Evolutionary conservation across 2,888 invertebrate species (phyloP), one percentile per base, ranked within the genome.

Genomic region (Endomychus coccineus): DNA sequence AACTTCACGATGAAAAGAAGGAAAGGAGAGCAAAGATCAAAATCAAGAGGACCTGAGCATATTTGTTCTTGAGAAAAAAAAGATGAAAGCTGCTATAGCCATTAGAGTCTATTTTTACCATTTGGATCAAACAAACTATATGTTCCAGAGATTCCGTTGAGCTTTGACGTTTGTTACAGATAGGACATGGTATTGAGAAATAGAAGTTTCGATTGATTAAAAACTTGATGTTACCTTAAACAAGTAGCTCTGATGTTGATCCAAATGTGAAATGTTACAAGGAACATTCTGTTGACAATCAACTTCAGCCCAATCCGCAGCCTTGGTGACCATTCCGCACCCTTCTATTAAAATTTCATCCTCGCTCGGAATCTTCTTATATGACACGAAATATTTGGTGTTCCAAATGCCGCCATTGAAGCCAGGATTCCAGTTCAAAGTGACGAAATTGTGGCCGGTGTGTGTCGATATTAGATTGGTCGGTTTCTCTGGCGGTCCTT

Each of bases 161-260:
- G n/a, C n/a, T n/a, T n/a, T n/a, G n/a, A n/a, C n/a, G n/a, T n/a
- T n/a, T n/a, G n/a, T n/a, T n/a, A n/a, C n/a, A n/a, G n/a, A n/a
- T n/a, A n/a, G n/a, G n/a, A n/a, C n/a, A n/a, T n/a, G n/a, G n/a
- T n/a, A n/a, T n/a, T n/a, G n/a, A n/a, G n/a, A n/a, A n/a, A n/a
- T n/a, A n/a, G n/a, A n/a, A n/a, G n/a, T n/a, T n/a, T n/a, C n/a
- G n/a, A n/a, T n/a, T n/a, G n/a, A n/a, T n/a, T n/a, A n/a, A n/a
- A n/a, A n/a, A n/a, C n/a, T n/a, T n/a, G n/a, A n/a, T n/a, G n/a
- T 55, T 66, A 86, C 89, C 74, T 87, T 88, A 67, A 92, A 88
- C 0, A 81, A 74, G 61, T 90, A 92, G 15, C 78, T 78, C 58
- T 85, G 87, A 62, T 91, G 86, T 54, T 91, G 90, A 34, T 89